A percentile compares a stretch with the other conserved stretches of the same genome.
phyloP scores from a whole-genome alignment of 2,113 vertebrate species.

The Carassius carassius region DNA sequence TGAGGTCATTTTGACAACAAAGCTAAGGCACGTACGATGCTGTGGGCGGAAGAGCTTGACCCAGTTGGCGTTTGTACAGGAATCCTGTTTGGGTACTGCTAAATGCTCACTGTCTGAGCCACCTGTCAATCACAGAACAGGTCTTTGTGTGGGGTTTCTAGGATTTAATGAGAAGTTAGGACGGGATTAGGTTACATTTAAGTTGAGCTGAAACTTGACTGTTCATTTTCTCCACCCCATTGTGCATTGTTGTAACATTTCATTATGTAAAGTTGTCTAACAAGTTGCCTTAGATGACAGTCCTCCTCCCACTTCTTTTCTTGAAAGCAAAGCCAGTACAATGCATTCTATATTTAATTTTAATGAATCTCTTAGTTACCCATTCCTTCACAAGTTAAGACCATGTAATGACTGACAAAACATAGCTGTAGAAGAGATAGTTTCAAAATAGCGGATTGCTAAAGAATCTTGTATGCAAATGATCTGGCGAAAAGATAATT shows the following conservation, averaged over 20 bases:
- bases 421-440: neutral
- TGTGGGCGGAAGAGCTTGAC: conserved; percentile 26
- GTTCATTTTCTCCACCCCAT: conserved; percentile 42
- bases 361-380: neutral
- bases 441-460: neutral
- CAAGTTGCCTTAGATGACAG: conserved; percentile 34
- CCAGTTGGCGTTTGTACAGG: conserved; percentile 39
- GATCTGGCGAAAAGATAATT: neutral
- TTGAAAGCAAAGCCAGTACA: conserved; percentile 4
- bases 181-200: conserved; percentile 40
- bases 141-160: conserved; percentile 37
- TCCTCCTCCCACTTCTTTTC: conserved; percentile 22
- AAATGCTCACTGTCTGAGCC: conserved; percentile 7
- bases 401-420: neutral
- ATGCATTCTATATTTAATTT: neutral
- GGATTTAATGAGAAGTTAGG: conserved; percentile 45
- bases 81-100: conserved; percentile 46
- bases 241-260: conserved; percentile 47
- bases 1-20: conserved; percentile 44
- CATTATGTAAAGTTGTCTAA: conserved; percentile 28
- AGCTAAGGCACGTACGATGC: conserved; percentile 26
- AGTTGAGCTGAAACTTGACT: conserved; percentile 41
- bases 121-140: conserved; percentile 32
- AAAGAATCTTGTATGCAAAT: neutral
- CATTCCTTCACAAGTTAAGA: neutral